Conservation (phyloP, 2,888 invertebrate genomes). For the Didymodactylos carnosus region DNA sequence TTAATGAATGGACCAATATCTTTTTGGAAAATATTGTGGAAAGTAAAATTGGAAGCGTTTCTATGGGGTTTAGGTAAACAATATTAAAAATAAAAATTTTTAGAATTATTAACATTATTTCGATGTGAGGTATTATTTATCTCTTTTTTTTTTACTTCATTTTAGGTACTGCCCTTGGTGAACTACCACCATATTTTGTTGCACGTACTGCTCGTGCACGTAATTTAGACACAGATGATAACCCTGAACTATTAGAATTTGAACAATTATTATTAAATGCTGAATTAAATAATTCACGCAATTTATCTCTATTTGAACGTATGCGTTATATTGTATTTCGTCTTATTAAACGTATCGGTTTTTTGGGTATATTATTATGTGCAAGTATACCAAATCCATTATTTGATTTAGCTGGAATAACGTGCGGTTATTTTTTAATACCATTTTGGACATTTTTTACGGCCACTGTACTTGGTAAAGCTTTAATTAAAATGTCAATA, state of each 20-base stretch:
- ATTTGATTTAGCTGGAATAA: slow-evolving; percentile 92
- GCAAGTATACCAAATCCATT: slow-evolving; percentile 96
- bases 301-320: background rate
- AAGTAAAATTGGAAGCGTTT: slow-evolving; percentile 9
- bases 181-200: slow-evolving; percentile 98
- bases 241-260: slow-evolving; percentile 43
- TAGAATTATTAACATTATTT: no score
- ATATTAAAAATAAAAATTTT: no score
- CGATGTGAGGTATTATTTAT: no score
- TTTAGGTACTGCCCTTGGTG: slow-evolving; percentile 83
- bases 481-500: slow-evolving; percentile 89
- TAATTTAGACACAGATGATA: slow-evolving; percentile 36
- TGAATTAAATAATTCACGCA: background rate
- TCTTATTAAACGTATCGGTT: slow-evolving; percentile 78
- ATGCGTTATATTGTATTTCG: background rate
- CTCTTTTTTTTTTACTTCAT: no score
- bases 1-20: background rate
- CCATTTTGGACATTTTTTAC: slow-evolving; percentile 99
- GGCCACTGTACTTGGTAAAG: slow-evolving; percentile 88
- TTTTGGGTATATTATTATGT: slow-evolving; percentile 80
- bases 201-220: slow-evolving; percentile 55
- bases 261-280: background rate
- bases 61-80: no score
- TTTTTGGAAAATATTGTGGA: background rate
- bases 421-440: slow-evolving; percentile 91